Evolutionary conservation across 2,797 vertebrate genomes (phyloP).

Genomic region (Danio choprae): DNA sequence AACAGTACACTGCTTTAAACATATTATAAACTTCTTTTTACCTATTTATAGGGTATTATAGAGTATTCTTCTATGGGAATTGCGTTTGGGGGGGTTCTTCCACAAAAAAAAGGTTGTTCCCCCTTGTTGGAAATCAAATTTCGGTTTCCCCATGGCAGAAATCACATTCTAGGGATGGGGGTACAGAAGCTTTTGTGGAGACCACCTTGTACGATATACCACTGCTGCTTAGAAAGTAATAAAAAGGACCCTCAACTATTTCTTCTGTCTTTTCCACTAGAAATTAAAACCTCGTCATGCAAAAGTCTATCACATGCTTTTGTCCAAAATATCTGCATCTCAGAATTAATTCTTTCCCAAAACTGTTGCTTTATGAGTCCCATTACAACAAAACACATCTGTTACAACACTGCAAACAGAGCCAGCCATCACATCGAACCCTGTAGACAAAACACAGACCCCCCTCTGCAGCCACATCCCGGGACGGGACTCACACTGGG

Average conservation of each 20-base stretch:
- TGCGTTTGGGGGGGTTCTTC: too few relatives aligned
- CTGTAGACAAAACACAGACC: slow-evolving; percentile 44
- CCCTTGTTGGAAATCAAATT: too few relatives aligned
- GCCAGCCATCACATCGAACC: slow-evolving; percentile 12
- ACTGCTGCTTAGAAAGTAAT: too few relatives aligned
- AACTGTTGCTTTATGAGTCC: slow-evolving; percentile 29
- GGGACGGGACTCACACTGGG: neutral
- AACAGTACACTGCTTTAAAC: too few relatives aligned
- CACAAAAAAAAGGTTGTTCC: too few relatives aligned
- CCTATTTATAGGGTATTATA: too few relatives aligned
- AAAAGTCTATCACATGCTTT: neutral
- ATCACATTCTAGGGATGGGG: neutral
- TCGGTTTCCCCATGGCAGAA: neutral
- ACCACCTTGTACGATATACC: too few relatives aligned
- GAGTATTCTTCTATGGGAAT: too few relatives aligned
- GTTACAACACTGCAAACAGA: slow-evolving; percentile 37
- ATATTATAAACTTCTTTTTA: too few relatives aligned
- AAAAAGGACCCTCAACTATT: too few relatives aligned
- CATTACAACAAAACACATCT: slow-evolving; percentile 49
- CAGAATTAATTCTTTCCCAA: slow-evolving; percentile 39
- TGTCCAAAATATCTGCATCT: neutral
- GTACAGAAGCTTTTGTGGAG: too few relatives aligned
- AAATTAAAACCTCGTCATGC: neutral
- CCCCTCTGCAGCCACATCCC: neutral
- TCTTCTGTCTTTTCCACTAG: neutral